Base-by-base conservation (phyloP, 30 jellyfish, hydroid and myxozoan genomes). In the Aurelia sp. region DNA sequence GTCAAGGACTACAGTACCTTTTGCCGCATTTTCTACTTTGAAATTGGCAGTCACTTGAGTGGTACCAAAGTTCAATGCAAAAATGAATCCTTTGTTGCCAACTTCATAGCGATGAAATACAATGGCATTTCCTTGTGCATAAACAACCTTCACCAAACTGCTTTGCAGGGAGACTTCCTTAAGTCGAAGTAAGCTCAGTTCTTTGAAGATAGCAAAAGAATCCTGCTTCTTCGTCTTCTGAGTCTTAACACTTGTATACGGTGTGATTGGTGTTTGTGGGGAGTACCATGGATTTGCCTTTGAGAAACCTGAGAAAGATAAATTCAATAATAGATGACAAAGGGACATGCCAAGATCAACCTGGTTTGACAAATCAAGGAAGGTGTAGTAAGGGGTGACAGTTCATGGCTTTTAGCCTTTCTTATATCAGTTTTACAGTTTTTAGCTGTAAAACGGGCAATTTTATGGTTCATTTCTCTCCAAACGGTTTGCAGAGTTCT, bases 41-140 rank as follows among this genome's bases (percentile, higher is more conserved):
- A 35, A 18, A 21, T 50, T 75, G 47, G 66, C 84, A 4, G 76
- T 73, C 11, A 13, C 66, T 15, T 1, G 7, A 3, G 40, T 19
- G 40, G 15, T 11, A 17, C 89, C 89, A 19, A 73, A 61, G 84
- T 85, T 85, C 68, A 85, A 17, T 41, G 89, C 95, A 35, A 85
- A 59, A 3, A 85, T 52, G 58, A 33, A 85, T 82, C 95, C 72
- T 21, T 85, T 85, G 47, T 16, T 19, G 12, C 85, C 88, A 11
- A 71, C 47, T 30, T n/a, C 72, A 48, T 16, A 74, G 66, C 89
- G 83, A 12, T 85, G 87, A 17, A 67, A 72, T 40, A 84, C 76
- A 62, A 84, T n/a, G 15, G 51, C 72, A 40, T 35, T 53, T 31
- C 64, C 87, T 11, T 63, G 20, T 0, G 93, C 93, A 41, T 72